Percentiles rank a stretch among this genome's conserved stretches.
These are phyloP conservation scores for Argya squamiceps DNA, from an alignment of 2,797 vertebrate genomes.

Conservation along the genomic window DNA sequence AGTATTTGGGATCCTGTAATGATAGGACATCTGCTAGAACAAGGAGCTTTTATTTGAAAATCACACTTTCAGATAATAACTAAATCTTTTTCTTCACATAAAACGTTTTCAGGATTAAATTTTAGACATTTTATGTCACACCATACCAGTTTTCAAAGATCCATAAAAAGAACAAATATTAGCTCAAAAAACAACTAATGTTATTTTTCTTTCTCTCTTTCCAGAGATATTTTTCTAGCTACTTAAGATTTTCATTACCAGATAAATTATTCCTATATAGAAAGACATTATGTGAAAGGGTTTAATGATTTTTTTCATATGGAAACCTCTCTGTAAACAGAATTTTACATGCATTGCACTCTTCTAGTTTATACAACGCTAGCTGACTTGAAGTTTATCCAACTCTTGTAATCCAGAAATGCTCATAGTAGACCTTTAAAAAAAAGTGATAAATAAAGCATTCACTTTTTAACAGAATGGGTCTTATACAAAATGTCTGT, in stretches of 20 bases:
- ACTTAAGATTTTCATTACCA: neutral
- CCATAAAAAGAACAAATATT: neutral
- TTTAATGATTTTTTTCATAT: neutral
- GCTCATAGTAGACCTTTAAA: neutral
- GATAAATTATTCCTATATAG: neutral
- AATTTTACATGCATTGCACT: neutral
- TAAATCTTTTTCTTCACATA: neutral
- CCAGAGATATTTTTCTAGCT: neutral
- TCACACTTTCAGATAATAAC: neutral
- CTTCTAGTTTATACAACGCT: neutral
- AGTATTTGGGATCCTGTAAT: neutral
- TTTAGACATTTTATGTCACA: neutral
- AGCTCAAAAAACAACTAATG: neutral
- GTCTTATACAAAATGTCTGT: neutral
- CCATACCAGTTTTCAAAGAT: neutral
- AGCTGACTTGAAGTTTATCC: neutral
- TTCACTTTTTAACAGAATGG: neutral
- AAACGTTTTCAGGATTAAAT: neutral
- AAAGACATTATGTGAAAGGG: neutral
- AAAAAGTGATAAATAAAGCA: neutral
- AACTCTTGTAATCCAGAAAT: neutral
- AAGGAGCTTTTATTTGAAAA: neutral
- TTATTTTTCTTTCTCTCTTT: neutral
- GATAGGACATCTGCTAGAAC: neutral
- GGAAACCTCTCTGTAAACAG: neutral